Evolutionary conservation across 2,113 vertebrate species (phyloP).

Genomic region (Campylorhamphus procurvoides): DNA sequence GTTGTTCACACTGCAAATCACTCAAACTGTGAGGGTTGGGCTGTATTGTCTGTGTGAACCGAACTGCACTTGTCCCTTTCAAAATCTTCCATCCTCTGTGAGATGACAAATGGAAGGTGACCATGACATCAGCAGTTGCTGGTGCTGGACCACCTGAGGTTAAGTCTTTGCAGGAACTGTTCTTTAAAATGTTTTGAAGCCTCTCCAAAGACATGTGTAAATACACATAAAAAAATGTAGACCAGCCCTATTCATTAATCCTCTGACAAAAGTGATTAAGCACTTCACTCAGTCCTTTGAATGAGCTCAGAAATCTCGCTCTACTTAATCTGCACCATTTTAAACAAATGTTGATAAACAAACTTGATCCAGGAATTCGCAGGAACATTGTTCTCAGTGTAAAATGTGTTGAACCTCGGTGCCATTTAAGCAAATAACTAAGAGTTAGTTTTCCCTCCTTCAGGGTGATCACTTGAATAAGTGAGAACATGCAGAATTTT

Average conservation of each 20-base stretch:
- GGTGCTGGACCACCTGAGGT: neutral
- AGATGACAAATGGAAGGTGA: neutral
- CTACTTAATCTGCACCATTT: neutral
- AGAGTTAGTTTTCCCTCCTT: neutral
- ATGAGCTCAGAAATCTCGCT: neutral
- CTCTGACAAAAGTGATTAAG: neutral
- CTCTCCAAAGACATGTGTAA: neutral
- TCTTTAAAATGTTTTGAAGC: neutral
- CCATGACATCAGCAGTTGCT: accelerated
- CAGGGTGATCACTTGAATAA: neutral
- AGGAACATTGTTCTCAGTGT: neutral
- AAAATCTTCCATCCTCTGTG: neutral
- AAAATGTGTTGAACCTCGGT: neutral
- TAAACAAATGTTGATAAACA: neutral
- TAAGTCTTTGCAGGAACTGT: neutral
- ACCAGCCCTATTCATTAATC: neutral
- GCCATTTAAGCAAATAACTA: neutral
- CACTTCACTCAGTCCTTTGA: neutral
- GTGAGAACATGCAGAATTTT: neutral
- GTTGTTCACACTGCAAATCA: neutral
- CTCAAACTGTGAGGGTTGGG: neutral
- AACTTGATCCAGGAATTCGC: neutral
- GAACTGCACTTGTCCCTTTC: neutral
- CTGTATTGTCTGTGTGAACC: accelerated
- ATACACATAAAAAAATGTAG: neutral